Evolutionary conservation across 2,888 invertebrate species (phyloP).

Genomic region (Alviniconcha strummeri): DNA sequence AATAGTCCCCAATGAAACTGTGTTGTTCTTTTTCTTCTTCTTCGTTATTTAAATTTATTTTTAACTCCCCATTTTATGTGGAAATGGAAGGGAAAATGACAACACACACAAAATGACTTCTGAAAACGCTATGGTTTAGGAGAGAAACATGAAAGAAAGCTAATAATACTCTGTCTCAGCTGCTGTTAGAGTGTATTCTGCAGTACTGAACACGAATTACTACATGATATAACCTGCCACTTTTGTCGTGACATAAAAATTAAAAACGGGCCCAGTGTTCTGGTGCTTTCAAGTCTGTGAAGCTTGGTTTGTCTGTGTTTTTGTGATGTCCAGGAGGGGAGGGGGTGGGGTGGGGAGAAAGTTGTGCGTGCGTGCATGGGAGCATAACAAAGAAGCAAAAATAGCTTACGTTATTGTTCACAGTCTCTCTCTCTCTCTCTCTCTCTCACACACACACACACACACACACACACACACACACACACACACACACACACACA

Average conservation of each 20-base stretch:
- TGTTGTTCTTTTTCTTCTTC: no score
- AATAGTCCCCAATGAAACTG: no score
- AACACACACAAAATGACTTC: no score
- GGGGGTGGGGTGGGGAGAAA: no score
- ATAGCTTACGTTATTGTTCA: not conserved
- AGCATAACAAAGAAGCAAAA: no score
- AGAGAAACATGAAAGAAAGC: not conserved
- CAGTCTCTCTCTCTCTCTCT: not conserved
- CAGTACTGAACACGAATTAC: slow-evolving; percentile 20
- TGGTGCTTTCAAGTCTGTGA: slow-evolving; percentile 36
- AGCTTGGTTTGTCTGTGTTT: not conserved
- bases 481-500: not conserved
- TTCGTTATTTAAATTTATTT: no score
- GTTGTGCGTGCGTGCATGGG: no score
- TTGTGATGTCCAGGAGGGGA: not conserved
- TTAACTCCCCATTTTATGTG: no score
- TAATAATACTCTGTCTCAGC: slow-evolving; percentile 23
- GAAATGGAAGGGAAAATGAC: no score
- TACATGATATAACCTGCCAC: slow-evolving; percentile 30
- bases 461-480: not conserved
- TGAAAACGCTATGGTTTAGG: not conserved
- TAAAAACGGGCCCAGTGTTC: slow-evolving; percentile 36
- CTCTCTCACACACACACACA: not conserved
- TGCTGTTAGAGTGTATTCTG: slow-evolving; percentile 31
- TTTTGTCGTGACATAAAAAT: slow-evolving; percentile 32